Percentiles rank a stretch among this genome's conserved stretches.
phyloP scores from a whole-genome alignment of 1,140 invertebrate genomes.

The Frieseomelitta varia region DNA sequence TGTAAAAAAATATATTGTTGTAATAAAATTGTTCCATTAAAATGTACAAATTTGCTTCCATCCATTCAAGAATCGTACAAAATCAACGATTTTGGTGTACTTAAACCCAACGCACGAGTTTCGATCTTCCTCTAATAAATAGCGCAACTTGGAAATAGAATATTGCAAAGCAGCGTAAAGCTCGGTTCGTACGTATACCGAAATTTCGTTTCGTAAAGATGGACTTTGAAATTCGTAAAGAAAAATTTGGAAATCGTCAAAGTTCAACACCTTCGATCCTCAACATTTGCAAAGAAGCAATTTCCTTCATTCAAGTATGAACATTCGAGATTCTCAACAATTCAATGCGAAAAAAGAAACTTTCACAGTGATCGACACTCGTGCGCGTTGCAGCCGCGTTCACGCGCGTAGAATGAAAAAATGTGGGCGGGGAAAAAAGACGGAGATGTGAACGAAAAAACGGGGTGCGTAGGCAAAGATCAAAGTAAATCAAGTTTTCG shows the following conservation, averaged over 20 bases:
- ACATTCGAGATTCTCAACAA: not conserved
- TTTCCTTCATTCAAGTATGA: no score
- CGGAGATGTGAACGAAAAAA: no score
- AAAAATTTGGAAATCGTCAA: not conserved
- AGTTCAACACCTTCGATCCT: not conserved
- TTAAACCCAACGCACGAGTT: not conserved
- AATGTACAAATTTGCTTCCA: not conserved
- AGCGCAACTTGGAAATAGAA: not conserved
- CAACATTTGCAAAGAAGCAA: not conserved
- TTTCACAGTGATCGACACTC: conserved; percentile 1
- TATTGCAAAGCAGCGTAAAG: not conserved
- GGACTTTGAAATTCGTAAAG: not conserved
- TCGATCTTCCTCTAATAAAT: not conserved
- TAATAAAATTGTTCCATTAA: not conserved
- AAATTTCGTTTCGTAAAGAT: no score
- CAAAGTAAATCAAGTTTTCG: conserved; percentile 10
- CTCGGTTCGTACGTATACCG: not conserved
- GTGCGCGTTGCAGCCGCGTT: not conserved
- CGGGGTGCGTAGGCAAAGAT: conserved; percentile 1
- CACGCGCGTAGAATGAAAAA: no score
- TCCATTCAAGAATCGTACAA: conserved; percentile 12
- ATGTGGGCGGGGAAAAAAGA: not conserved
- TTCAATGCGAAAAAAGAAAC: not conserved
- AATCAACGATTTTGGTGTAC: not conserved
- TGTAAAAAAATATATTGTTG: no score